These are phyloP conservation scores for Toxostoma redivivum DNA, from an alignment of 2,113 vertebrate genomes.

Conservation along the genomic window DNA sequence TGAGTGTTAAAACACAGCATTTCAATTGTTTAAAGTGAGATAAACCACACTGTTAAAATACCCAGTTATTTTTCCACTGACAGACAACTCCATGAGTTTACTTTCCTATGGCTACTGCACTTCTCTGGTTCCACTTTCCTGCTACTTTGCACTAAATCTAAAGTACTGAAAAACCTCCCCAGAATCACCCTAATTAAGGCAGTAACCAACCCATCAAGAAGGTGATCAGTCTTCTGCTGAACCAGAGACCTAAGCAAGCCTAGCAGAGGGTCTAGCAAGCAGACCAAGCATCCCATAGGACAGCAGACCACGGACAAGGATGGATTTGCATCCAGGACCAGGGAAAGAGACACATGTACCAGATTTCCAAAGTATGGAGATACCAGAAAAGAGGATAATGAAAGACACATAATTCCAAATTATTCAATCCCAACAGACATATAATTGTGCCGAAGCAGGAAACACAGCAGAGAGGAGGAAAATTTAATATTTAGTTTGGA, in stretches of 20 bases:
- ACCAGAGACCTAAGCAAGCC: neutral
- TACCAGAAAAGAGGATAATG: neutral
- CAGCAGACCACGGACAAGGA: neutral
- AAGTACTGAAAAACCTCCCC: neutral
- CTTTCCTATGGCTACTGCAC: neutral
- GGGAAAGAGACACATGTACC: neutral
- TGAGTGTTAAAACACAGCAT: neutral
- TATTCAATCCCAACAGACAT: neutral
- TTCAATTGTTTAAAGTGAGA: neutral
- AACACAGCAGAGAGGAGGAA: accelerated
- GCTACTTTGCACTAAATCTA: neutral
- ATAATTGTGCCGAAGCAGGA: neutral
- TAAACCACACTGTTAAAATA: neutral
- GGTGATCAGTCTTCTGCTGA: neutral
- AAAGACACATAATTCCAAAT: neutral
- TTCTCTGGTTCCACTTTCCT: neutral
- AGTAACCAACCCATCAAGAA: neutral
- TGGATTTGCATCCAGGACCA: accelerated
- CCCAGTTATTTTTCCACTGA: neutral
- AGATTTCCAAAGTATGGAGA: neutral
- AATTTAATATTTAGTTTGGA: neutral
- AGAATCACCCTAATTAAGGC: neutral
- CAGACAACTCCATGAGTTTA: neutral
- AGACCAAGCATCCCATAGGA: neutral
- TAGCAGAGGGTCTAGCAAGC: neutral